A percentile compares a stretch with the other conserved stretches of the same genome.
These are phyloP conservation scores for Nudaria mundana DNA, from an alignment of 2,888 invertebrate species.

Conservation along the genomic window DNA sequence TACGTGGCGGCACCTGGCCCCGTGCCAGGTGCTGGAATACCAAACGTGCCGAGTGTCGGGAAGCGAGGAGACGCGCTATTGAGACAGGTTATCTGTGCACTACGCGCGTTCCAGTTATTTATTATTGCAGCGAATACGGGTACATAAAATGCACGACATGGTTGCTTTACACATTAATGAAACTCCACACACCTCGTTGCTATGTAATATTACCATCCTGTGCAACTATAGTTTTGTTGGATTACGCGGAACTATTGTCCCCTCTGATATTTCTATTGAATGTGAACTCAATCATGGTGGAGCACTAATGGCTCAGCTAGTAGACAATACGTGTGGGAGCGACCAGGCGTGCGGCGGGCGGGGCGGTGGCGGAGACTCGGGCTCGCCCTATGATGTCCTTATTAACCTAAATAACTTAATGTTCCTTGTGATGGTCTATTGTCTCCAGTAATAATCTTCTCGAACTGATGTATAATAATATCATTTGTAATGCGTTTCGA, in stretches of 20 bases:
- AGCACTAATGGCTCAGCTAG: too few relatives aligned
- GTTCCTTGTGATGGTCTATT: slow-evolving; percentile 6
- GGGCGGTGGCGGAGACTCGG: too few relatives aligned
- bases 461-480: too few relatives aligned
- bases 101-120: slow-evolving; percentile 1
- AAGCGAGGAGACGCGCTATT: slow-evolving; percentile 20
- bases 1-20: slow-evolving; percentile 23
- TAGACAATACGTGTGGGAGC: slow-evolving; percentile 3
- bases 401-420: slow-evolving; percentile 15
- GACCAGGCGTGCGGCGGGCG: background rate
- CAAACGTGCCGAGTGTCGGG: slow-evolving; percentile 27
- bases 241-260: too few relatives aligned
- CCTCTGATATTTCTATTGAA: too few relatives aligned
- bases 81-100: slow-evolving; percentile 33
- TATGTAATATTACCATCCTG: too few relatives aligned
- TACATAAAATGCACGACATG: too few relatives aligned
- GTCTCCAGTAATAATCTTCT: background rate
- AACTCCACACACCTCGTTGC: too few relatives aligned
- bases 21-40: slow-evolving; percentile 32
- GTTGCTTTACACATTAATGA: too few relatives aligned
- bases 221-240: too few relatives aligned
- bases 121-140: background rate
- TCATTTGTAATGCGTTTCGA: too few relatives aligned
- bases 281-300: background rate
- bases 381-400: slow-evolving; percentile 4